These are phyloP conservation scores for Rhamphomyia laevipes DNA, from an alignment of 2,888 invertebrate genomes.

Conservation along the genomic window DNA sequence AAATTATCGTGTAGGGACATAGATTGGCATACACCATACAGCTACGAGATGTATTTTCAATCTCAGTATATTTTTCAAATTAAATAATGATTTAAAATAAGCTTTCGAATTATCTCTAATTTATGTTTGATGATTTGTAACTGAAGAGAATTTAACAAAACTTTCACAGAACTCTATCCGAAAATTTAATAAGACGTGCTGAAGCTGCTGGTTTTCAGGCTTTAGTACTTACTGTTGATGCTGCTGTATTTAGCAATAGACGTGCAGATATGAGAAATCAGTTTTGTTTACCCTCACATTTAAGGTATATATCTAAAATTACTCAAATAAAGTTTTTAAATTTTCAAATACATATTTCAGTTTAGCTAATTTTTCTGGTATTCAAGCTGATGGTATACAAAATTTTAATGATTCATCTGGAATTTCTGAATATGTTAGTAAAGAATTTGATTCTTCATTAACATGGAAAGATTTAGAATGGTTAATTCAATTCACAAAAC, in stretches of 20 bases:
- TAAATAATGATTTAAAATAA: no score
- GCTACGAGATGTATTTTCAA: no score
- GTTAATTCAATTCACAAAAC: conserved; percentile 64
- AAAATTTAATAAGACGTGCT: conserved; percentile 59
- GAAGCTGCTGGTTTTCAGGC: conserved; percentile 79
- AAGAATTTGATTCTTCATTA: conserved; percentile 66
- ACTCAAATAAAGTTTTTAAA: neutral
- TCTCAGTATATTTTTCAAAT: no score
- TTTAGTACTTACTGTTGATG: conserved; percentile 77
- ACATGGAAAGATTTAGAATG: conserved; percentile 79
- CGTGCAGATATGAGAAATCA: conserved; percentile 72
- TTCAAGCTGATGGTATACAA: conserved; percentile 26
- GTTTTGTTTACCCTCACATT: conserved; percentile 68
- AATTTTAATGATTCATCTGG: conserved; percentile 39
- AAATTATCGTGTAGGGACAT: no score
- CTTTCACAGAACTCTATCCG: conserved; percentile 45
- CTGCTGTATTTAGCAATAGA: conserved; percentile 74
- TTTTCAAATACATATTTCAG: conserved; percentile 40
- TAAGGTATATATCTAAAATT: conserved; percentile 40
- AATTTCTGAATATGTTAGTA: conserved; percentile 63
- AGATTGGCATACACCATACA: no score
- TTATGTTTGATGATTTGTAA: no score
- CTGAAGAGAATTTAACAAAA: no score
- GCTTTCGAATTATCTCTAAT: conserved; percentile 7
- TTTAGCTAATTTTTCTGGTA: conserved; percentile 68